These are phyloP conservation scores for Leucopsar rothschildi DNA, from an alignment of 2,113 vertebrate genomes.

Conservation along the genomic window DNA sequence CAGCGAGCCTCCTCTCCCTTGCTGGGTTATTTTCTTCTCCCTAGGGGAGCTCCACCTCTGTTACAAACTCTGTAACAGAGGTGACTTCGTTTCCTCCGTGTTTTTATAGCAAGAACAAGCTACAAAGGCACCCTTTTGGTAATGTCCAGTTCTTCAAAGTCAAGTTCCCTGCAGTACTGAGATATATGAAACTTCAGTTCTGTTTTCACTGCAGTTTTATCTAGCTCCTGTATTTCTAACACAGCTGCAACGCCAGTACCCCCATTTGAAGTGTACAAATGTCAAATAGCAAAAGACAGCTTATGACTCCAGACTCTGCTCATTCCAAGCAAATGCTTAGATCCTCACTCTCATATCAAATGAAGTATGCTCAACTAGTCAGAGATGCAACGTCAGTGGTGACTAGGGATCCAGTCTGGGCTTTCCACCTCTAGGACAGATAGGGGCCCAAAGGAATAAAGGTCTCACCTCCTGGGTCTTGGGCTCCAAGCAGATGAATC, in stretches of 20 bases:
- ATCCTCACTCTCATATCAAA: not conserved
- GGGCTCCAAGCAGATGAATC: not conserved
- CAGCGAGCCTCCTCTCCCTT: not conserved
- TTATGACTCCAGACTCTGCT: not conserved
- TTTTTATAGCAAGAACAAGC: conserved; percentile 14
- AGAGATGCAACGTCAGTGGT: not conserved
- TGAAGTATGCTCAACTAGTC: not conserved
- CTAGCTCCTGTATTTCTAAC: not conserved
- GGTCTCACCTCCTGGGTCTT: not conserved
- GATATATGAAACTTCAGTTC: not conserved
- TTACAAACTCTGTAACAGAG: conserved; percentile 1
- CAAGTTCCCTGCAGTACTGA: not conserved
- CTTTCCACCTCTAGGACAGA: not conserved
- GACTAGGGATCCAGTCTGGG: not conserved
- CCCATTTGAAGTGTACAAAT: not conserved
- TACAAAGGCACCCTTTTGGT: not conserved
- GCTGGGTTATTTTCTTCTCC: conserved; percentile 30
- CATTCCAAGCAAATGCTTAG: not conserved
- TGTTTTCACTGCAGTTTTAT: not conserved
- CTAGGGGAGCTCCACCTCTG: conserved; percentile 9
- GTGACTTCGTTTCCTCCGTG: conserved; percentile 27
- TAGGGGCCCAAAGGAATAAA: not conserved
- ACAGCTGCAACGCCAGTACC: not conserved
- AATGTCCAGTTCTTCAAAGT: not conserved
- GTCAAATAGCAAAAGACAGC: not conserved